phyloP scores from a whole-genome alignment of 2,888 invertebrate species.

The Brenthis daphne region DNA sequence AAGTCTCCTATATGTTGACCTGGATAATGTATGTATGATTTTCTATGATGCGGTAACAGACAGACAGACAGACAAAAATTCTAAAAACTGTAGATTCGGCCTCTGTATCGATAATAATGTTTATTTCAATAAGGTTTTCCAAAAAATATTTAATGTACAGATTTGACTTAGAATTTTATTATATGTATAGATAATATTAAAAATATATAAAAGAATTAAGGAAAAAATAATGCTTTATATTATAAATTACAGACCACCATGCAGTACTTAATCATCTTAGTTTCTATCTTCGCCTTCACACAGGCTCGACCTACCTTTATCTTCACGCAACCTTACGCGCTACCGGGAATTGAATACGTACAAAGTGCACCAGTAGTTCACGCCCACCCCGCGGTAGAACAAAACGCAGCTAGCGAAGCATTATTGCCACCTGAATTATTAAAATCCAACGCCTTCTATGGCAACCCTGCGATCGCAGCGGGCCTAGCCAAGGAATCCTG shows the following conservation, averaged over 20 bases:
- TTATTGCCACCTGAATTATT: constrained; percentile 86
- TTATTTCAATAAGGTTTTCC: too few relatives aligned
- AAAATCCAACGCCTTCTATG: constrained; percentile 87
- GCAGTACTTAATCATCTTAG: constrained; percentile 56
- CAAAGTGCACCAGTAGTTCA: constrained; percentile 59
- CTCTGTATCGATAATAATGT: too few relatives aligned
- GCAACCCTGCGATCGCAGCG: constrained; percentile 87
- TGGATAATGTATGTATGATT: too few relatives aligned
- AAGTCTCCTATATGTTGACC: too few relatives aligned
- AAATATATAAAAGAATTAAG: background rate
- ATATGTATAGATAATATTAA: too few relatives aligned
- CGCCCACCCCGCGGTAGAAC: constrained; percentile 87
- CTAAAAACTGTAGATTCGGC: too few relatives aligned
- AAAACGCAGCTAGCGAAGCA: constrained; percentile 87
- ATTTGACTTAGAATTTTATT: too few relatives aligned
- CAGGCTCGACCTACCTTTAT: constrained; percentile 75
- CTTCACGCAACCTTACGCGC: constrained; percentile 70
- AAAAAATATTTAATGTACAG: too few relatives aligned
- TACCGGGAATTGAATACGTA: constrained; percentile 77
- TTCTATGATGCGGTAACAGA: too few relatives aligned
- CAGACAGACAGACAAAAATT: too few relatives aligned
- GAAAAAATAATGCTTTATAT: background rate
- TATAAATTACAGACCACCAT: constrained; percentile 47
- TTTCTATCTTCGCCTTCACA: constrained; percentile 64
- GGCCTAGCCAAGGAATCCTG: constrained; percentile 90